Evolutionary conservation across 2,113 vertebrate species (phyloP).

Genomic region (Tetrao urogallus): DNA sequence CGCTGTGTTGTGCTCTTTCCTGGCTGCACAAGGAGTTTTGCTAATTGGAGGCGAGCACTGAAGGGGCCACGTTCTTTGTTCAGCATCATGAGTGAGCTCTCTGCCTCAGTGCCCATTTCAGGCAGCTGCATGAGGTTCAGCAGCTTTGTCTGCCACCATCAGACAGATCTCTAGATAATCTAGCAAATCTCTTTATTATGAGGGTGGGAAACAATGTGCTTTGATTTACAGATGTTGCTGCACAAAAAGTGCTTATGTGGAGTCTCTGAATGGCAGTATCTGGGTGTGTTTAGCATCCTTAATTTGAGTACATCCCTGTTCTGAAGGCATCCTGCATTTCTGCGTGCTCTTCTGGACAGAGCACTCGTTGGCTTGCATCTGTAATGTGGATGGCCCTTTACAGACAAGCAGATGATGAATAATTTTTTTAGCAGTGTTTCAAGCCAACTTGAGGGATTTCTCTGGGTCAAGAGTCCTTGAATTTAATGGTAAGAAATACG

Average conservation of each 20-base stretch:
- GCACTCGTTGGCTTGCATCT: not conserved
- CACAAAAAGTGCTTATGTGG: not conserved
- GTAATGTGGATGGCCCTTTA: not conserved
- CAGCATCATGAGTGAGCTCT: not conserved
- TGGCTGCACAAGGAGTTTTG: not conserved
- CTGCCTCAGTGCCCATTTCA: not conserved
- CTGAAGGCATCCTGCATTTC: not conserved
- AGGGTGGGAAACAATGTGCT: slow-evolving; percentile 27
- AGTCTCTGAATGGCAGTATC: not conserved
- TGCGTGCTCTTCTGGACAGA: not conserved
- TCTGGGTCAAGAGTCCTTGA: not conserved
- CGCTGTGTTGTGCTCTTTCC: not conserved
- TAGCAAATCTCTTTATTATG: slow-evolving; percentile 41
- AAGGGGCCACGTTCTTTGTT: not conserved
- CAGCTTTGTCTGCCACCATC: slow-evolving; percentile 3
- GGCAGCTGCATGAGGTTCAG: slow-evolving; percentile 18
- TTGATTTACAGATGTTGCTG: slow-evolving; percentile 45
- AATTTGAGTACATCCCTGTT: not conserved
- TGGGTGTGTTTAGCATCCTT: not conserved
- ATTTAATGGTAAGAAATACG: not conserved
- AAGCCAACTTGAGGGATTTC: not conserved
- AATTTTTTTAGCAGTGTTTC: not conserved
- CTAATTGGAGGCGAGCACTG: not conserved
- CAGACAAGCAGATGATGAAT: not conserved
- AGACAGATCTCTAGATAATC: slow-evolving; percentile 10